phyloP scores from a whole-genome alignment of 2,113 vertebrate genomes.

The Petroica traversi region DNA sequence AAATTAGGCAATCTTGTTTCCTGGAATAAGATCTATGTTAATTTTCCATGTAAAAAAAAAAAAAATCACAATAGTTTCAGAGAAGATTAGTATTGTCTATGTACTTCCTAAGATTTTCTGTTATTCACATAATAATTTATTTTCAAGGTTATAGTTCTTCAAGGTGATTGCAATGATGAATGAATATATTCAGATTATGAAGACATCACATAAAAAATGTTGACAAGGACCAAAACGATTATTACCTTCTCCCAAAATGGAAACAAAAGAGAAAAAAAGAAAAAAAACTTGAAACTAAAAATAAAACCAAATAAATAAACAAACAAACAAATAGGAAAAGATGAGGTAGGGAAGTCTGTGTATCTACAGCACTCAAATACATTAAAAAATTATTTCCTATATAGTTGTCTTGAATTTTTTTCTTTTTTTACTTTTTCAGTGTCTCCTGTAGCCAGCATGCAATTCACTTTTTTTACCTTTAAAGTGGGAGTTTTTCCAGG shows the following conservation, averaged over 20 bases:
- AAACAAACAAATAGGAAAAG: not conserved
- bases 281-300: no score
- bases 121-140: not conserved
- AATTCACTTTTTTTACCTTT: not conserved
- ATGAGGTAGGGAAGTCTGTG: rapidly evolving
- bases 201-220: not conserved
- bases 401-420: not conserved
- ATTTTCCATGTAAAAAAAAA: not conserved
- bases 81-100: not conserved
- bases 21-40: not conserved
- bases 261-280: not conserved
- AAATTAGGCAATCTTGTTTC: not conserved
- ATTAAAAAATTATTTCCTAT: rapidly evolving
- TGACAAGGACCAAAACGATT: not conserved
- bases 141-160: not conserved
- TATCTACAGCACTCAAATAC: not conserved
- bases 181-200: not conserved
- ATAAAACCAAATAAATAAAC: no score
- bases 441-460: not conserved
- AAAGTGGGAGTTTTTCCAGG: not conserved
- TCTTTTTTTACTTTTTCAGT: not conserved
- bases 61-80: not conserved
- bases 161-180: not conserved
- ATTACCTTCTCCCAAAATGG: rapidly evolving
- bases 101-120: not conserved